Base-by-base conservation (phyloP, 2,888 invertebrate species). In the Tachina fera region DNA sequence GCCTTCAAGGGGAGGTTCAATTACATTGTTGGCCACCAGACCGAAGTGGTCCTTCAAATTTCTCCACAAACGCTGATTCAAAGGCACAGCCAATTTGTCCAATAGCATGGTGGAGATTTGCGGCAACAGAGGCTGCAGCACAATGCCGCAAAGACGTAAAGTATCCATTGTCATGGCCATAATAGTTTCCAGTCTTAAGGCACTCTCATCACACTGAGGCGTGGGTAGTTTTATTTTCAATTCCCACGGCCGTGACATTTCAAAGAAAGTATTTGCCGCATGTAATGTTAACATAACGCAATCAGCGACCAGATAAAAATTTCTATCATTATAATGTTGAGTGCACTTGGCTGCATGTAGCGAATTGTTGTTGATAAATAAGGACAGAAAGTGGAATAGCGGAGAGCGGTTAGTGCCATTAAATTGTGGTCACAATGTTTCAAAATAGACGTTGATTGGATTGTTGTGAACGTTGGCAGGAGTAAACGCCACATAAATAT, bases 41-140 rank as follows among this genome's bases (percentile, higher is more conserved):
- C 89, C 90, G 89, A 91, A 91, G 84, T 87, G 89, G 47, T 90
- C 87, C 78, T 88, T 88, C 79, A 94, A 91, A 89, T 94, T 90
- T 3, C 88, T 79, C 94, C 95, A 96, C 84, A 88, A 91, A 86
- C 95, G 93, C 81, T 93, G 90, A 45, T 91, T 87, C 19, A 76
- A 53, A 0, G 94, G 91, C 39, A 96, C 93, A 87, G 92, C 92
- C 74, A 97, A 91, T 93, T 96, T 96, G 91, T 96, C 94, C 87
- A 99, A 93, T 80, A 98, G 92, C 87, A 94, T 94, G 19, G 93
- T 91, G 2, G 96, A 93, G 88, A 98, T 92, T 72, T 94, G 94
- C 6, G 99, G 99, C 77, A 97, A 94, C 31, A 99, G 94, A 0
- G 99, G 99, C 89, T 96, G 96, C 41, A 99, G 93, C 53, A 97